Evolutionary conservation across 1,140 invertebrate species (phyloP), one percentile per base, ranked within the genome.

Genomic region (Drosophila prosaltans): DNA sequence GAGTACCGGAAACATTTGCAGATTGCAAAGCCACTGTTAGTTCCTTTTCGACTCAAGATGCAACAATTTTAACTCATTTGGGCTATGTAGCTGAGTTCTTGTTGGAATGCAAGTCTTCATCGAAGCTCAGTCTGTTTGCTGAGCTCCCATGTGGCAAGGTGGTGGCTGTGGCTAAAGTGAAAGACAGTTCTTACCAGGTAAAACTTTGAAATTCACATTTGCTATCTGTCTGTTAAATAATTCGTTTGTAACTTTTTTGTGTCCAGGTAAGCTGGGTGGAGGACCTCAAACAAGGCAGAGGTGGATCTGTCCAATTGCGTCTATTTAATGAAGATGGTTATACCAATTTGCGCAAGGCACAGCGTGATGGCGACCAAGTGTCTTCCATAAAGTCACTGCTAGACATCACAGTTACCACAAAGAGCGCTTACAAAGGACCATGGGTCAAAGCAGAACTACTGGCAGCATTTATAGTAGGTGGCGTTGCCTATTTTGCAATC

Each of bases 261-360:
- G 2, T 92, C 2, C 91, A 98, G 96, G 95, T 99, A 11, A 98
- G 97, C 78, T 98, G 97, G 97, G 96, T 96, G 58, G 97, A 98
- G 92, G 97, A 98, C 69, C 94, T 96, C 6, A 95, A 96, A 41
- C 96, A 96, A 80, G 95, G 97, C 0, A 94, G 94, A 48, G 95
- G 96, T 63, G 98, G 97, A 40, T 95, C 95, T 57, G 96, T 97
- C 76, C 93, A 94, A 59, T 94, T 98, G n/a, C 95, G 95, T 73
- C 93, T 99, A 2, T 97, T 96, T 88, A 97, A 98, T 89, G 98
- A 99, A 93, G 97, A 98, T 91, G 97, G 97, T 69, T 98, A 96
- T 92, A 95, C 96, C 16, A 95, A 95, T 45, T 93, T 98, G 7
- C 94, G 96, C 21, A 97, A 97, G 89, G 96, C 96, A 32, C 92